Percentiles rank a stretch among this genome's conserved stretches.
These are phyloP conservation scores for Pogonomyrmex barbatus DNA, from an alignment of 1,140 invertebrate genomes.

Conservation along the genomic window DNA sequence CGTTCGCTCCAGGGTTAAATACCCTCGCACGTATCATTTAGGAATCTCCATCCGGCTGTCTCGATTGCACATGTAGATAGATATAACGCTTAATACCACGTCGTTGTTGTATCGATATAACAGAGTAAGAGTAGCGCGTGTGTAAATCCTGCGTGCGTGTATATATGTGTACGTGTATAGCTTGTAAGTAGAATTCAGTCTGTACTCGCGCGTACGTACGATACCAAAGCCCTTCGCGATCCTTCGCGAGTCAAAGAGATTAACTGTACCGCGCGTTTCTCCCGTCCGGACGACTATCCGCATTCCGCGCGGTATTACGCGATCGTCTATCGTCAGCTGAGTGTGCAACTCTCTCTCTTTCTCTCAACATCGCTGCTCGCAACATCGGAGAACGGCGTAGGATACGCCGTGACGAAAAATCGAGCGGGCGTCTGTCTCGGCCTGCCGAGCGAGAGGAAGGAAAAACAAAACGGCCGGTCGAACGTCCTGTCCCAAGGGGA, in stretches of 20 bases:
- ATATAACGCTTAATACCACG: conserved; percentile 34
- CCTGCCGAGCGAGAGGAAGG: background rate
- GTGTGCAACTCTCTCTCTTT: background rate
- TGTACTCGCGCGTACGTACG: conserved; percentile 8
- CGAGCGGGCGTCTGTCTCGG: conserved; percentile 18
- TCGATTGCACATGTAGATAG: conserved; percentile 48
- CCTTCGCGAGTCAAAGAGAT: background rate
- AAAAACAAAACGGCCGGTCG: conserved; percentile 21
- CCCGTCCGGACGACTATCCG: conserved; percentile 65
- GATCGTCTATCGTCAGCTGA: conserved; percentile 15
- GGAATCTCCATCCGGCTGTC: conserved; percentile 11
- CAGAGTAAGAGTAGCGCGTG: conserved; percentile 34
- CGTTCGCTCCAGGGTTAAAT: conserved; percentile 55
- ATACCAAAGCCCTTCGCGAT: conserved; percentile 12
- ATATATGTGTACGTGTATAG: conserved; percentile 53
- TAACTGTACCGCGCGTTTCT: background rate
- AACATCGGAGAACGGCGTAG: conserved; percentile 17
- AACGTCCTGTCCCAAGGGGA: conserved; percentile 51
- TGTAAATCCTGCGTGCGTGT: conserved; percentile 24
- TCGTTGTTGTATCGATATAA: conserved; percentile 47
- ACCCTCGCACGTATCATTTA: conserved; percentile 44
- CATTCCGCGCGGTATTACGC: background rate
- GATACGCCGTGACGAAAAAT: conserved; percentile 9
- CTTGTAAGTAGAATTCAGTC: conserved; percentile 38
- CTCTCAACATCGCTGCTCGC: conserved; percentile 22